Conservation (phyloP, 2,113 vertebrate species). For the Psilopogon haemacephalus region DNA sequence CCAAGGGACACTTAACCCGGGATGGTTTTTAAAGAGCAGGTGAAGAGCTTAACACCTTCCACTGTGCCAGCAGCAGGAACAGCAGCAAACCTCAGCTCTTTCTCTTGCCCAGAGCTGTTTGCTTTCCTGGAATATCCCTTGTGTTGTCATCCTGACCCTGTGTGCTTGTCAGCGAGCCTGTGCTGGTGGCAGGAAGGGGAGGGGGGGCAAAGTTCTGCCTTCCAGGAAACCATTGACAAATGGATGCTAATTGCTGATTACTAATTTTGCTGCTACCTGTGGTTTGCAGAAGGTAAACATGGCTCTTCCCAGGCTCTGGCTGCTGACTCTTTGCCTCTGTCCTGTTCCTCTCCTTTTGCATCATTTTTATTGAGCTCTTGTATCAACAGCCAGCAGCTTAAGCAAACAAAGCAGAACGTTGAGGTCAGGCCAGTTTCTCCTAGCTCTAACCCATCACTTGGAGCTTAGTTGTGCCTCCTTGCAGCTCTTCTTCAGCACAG, state of each 20-base stretch:
- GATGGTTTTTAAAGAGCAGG: neutral
- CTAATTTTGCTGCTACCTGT: conserved; percentile 64
- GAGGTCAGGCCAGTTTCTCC: neutral
- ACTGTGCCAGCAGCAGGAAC: neutral
- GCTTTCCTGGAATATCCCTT: conserved; percentile 32
- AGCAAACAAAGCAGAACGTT: neutral
- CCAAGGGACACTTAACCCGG: neutral
- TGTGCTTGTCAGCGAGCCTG: neutral
- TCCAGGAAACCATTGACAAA: conserved; percentile 59
- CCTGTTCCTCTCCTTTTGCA: neutral
- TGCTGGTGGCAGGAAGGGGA: conserved; percentile 30
- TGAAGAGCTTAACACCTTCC: neutral
- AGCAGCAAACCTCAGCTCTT: neutral
- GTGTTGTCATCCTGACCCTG: neutral
- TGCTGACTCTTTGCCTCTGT: neutral
- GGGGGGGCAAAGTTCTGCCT: conserved; percentile 7
- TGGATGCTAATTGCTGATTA: conserved; percentile 58
- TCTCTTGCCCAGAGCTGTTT: neutral
- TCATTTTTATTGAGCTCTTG: neutral
- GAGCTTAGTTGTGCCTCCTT: neutral
- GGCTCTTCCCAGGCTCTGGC: neutral
- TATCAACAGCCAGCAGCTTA: neutral
- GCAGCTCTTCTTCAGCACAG: neutral
- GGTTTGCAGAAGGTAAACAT: conserved; percentile 60
- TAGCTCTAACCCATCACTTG: neutral